phyloP scores from a whole-genome alignment of 2,113 vertebrate species.

The Oriolus oriolus region DNA sequence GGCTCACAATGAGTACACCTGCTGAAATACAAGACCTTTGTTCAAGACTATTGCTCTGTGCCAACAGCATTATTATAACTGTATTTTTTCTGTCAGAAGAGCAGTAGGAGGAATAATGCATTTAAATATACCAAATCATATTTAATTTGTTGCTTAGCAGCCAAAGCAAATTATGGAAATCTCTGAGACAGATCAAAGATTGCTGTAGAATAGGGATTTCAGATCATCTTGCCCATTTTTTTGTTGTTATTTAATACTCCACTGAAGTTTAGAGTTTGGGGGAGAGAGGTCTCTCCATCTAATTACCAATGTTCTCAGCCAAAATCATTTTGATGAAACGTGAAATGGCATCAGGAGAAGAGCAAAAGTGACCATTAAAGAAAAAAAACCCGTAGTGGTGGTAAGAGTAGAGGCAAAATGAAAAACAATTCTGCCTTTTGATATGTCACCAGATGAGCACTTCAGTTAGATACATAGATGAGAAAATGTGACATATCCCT shows the following conservation, averaged over 20 bases:
- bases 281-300: background rate
- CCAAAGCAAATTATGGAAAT: conserved; percentile 58
- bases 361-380: background rate
- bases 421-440: background rate
- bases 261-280: background rate
- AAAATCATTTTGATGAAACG: background rate
- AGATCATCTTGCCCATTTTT: background rate
- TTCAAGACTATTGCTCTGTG: background rate
- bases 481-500: background rate
- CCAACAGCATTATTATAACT: background rate
- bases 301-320: background rate
- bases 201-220: background rate
- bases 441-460: background rate
- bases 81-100: conserved; percentile 31
- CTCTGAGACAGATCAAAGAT: conserved; percentile 18
- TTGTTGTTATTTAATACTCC: background rate
- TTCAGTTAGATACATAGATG: background rate
- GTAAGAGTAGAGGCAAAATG: background rate
- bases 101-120: conserved; percentile 50
- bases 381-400: background rate
- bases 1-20: background rate
- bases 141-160: conserved; percentile 72
- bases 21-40: background rate
- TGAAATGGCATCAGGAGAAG: background rate
- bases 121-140: conserved; percentile 44